phyloP scores from a whole-genome alignment of 2,113 vertebrate species.

The Varanus salvator region DNA sequence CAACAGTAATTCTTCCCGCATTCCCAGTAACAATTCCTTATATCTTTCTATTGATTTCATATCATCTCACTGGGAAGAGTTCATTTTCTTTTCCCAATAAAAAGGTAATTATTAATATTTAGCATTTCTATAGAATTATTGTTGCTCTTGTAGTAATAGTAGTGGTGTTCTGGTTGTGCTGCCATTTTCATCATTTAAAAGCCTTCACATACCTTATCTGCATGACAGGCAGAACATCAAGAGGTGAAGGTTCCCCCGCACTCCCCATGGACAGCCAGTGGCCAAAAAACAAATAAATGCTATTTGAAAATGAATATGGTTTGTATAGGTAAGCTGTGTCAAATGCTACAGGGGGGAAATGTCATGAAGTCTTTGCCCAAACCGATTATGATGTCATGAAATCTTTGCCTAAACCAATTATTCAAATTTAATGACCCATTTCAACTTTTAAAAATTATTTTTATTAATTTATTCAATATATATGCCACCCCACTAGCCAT shows the following conservation, averaged over 20 bases:
- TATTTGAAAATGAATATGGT: slow-evolving; percentile 34
- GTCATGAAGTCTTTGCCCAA: background rate
- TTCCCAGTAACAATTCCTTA: background rate
- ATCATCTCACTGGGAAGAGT: background rate
- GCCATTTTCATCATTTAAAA: too few relatives aligned
- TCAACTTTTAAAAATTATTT: too few relatives aligned
- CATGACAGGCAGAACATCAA: background rate
- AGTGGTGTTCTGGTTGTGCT: background rate
- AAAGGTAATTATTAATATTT: background rate
- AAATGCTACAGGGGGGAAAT: background rate
- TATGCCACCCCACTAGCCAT: too few relatives aligned
- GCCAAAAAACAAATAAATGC: background rate
- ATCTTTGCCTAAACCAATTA: background rate
- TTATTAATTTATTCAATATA: too few relatives aligned
- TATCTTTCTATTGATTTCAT: background rate
- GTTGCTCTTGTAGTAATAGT: background rate
- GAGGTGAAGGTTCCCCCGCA: background rate
- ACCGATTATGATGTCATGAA: background rate
- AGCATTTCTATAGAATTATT: background rate
- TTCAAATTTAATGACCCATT: background rate
- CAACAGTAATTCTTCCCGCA: too few relatives aligned
- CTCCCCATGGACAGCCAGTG: background rate
- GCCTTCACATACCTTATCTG: background rate
- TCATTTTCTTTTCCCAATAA: background rate
- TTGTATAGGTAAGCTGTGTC: slow-evolving; percentile 38